Evolutionary conservation across 2,113 vertebrate genomes (phyloP), one percentile per base, ranked within the genome.

Genomic region (Opisthocomus hoazin): DNA sequence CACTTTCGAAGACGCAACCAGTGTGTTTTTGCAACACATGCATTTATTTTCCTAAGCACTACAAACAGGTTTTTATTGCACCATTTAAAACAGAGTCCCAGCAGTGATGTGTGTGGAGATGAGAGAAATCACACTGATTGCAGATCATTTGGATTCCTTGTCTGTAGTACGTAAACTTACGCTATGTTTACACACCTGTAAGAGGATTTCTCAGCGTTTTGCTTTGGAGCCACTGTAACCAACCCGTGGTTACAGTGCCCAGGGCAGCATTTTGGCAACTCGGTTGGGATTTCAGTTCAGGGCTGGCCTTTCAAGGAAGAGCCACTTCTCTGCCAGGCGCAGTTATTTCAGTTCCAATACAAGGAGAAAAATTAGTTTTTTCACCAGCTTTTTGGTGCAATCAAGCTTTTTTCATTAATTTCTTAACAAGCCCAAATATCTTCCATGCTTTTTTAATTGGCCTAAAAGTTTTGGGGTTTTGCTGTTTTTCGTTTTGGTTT

Each of bases 401-500:
- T 36, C 27, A 48, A 57, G 8, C 2, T 65, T 58, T 37, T 77
- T 24, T 4, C 19, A 41, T 36, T 45, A 4, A 37, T 56, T 56
- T 51, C 12, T 85, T 71, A 75, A 45, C 11, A 51, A 77, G 4
- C 2, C 46, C 27, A 74, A 56, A 3, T 56, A 74, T 24, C 8
- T 78, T 77, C 37, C 36, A 13, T 12, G 10, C 6, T 64, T 30
- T 24, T 41, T 29, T 54, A 0, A 56, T 3, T 84, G 4, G 7
- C n/a, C 81, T 34, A n/a, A 51, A 11, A 36, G 4, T 10, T 50
- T 19, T 9, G 4, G 20, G 37, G 10, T 1, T 2, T 3, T 21
- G 3, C 16, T 19, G 27, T 1, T 4, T 15, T 48, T 21, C 18
- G 2, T 6, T n/a, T 63, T 63, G 8, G 1, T 14, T 39, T 46